Evolutionary conservation across 2,888 invertebrate genomes (phyloP).

Genomic region (Pantelozetes paolii): DNA sequence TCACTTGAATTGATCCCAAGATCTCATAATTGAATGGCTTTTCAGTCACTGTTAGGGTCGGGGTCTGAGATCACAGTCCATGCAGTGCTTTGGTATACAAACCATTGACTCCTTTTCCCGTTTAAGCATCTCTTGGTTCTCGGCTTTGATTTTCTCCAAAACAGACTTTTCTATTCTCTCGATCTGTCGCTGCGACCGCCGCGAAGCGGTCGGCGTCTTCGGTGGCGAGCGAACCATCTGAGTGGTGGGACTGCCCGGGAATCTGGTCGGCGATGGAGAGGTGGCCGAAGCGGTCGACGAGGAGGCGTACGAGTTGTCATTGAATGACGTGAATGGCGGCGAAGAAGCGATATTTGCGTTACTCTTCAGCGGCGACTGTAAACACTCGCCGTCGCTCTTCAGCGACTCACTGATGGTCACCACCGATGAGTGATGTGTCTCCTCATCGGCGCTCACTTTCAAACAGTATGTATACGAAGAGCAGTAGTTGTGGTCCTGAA

Average conservation of each 20-base stretch:
- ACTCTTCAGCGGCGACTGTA: background rate
- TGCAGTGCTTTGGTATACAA: too few species aligned
- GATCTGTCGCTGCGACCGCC: constrained; percentile 52
- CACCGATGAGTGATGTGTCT: too few species aligned
- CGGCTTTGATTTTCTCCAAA: constrained; percentile 51
- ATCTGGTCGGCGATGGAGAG: background rate
- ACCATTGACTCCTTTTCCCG: constrained; percentile 50
- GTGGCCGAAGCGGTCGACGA: background rate
- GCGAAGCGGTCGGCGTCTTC: constrained; percentile 43
- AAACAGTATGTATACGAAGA: background rate
- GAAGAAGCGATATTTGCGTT: background rate
- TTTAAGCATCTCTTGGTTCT: constrained; percentile 51
- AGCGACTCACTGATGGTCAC: background rate
- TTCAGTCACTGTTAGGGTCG: too few species aligned
- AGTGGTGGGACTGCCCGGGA: background rate
- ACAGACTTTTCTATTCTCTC: constrained; percentile 51
- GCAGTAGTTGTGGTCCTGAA: constrained; percentile 18
- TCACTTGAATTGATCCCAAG: too few species aligned
- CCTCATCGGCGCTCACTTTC: background rate
- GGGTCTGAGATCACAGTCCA: too few species aligned
- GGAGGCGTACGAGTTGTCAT: constrained; percentile 5
- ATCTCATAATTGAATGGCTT: too few species aligned
- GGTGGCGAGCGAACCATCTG: background rate
- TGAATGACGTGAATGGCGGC: background rate
- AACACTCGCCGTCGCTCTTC: background rate